phyloP scores from a whole-genome alignment of 2,113 vertebrate species.

The Corvus moneduloides region DNA sequence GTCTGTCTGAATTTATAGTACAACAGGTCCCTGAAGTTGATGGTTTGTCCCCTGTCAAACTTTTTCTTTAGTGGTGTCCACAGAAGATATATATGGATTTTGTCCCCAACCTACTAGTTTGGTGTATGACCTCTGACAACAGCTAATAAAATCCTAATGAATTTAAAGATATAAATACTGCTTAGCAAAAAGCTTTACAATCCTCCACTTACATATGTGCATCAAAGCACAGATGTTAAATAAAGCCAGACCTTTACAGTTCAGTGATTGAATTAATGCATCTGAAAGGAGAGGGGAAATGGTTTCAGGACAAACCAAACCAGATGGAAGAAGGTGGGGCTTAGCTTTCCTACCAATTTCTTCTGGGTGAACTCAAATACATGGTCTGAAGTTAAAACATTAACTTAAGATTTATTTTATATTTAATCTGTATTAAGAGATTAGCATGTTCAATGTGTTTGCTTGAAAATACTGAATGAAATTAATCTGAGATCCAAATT shows the following conservation, averaged over 20 bases:
- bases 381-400: not conserved
- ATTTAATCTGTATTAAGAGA: not conserved
- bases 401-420: not conserved
- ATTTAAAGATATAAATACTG: not conserved
- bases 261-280: constrained; percentile 21
- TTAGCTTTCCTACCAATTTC: not conserved
- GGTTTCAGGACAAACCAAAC: constrained; percentile 46
- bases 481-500: not conserved
- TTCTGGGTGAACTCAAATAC: not conserved
- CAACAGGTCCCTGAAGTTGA: not conserved
- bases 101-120: not conserved
- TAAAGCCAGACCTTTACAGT: constrained; percentile 11
- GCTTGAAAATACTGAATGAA: not conserved
- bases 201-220: not conserved
- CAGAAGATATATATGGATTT: not conserved
- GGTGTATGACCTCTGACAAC: not conserved
- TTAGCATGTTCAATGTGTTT: not conserved
- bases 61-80: not conserved
- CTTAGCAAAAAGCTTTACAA: not conserved
- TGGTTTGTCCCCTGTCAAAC: not conserved
- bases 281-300: constrained; percentile 20
- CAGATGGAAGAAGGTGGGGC: constrained; percentile 1
- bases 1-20: not conserved
- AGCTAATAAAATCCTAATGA: not conserved
- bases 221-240: constrained; percentile 45